phyloP scores from a whole-genome alignment of 1,140 invertebrate genomes.

The Achatina immaculata region DNA sequence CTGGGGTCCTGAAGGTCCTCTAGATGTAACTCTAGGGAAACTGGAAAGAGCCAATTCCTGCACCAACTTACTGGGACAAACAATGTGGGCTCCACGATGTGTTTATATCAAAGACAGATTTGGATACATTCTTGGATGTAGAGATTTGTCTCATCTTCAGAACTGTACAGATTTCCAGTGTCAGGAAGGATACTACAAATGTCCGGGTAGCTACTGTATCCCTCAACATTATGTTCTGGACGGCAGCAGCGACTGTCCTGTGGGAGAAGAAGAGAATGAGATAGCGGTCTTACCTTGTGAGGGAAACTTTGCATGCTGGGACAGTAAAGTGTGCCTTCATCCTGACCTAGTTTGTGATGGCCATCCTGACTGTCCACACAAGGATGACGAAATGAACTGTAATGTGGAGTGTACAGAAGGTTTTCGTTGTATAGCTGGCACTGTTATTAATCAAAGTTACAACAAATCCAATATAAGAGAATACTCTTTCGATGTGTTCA shows the following conservation, averaged over 20 bases:
- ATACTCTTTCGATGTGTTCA: neutral
- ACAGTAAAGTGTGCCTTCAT: neutral
- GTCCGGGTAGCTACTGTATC: neutral
- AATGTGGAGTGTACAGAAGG: neutral
- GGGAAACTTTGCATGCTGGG: neutral
- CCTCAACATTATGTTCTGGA: neutral
- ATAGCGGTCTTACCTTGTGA: neutral
- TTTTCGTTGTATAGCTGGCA: neutral
- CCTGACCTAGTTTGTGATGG: constrained; percentile 20
- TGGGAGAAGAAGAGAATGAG: neutral
- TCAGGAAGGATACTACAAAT: neutral
- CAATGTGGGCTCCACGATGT: neutral
- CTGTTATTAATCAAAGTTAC: neutral
- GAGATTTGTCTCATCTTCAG: neutral
- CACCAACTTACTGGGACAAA: neutral
- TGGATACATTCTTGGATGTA: neutral
- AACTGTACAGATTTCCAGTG: neutral
- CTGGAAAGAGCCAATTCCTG: neutral
- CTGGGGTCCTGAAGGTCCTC: neutral
- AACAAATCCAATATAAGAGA: too few relatives aligned
- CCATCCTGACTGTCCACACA: neutral
- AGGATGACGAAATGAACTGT: constrained; percentile 11
- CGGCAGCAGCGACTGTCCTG: neutral
- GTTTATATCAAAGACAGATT: neutral
- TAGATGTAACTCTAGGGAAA: neutral